A percentile compares a stretch with the other conserved stretches of the same genome.
These are phyloP conservation scores for Siderastrea radians DNA, from an alignment of 92 coral and sea anemone species.

Conservation along the genomic window DNA sequence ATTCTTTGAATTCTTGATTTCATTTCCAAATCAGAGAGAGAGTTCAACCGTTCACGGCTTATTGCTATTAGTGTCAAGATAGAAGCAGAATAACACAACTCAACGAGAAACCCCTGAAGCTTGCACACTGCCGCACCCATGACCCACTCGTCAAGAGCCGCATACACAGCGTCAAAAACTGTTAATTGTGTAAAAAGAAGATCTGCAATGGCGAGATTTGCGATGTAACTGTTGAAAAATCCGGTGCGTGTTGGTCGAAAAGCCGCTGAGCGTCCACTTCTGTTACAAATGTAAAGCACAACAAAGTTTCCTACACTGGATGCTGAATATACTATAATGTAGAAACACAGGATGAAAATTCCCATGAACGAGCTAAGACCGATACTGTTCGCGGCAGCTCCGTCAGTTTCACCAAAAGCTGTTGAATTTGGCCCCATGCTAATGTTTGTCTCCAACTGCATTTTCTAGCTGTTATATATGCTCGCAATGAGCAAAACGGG, in stretches of 20 bases:
- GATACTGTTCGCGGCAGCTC: background rate
- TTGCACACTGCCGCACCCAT: slow-evolving; percentile 72
- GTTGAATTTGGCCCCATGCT: background rate
- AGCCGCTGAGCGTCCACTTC: slow-evolving; percentile 43
- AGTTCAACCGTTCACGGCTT: slow-evolving; percentile 74
- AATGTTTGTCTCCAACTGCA: background rate
- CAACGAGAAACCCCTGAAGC: slow-evolving; percentile 79
- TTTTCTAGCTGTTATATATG: background rate
- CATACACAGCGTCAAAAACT: slow-evolving; percentile 66
- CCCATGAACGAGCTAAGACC: slow-evolving; percentile 68
- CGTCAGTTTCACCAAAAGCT: background rate
- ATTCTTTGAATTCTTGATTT: slow-evolving; percentile 60
- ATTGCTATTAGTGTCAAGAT: slow-evolving; percentile 85
- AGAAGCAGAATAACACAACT: slow-evolving; percentile 83
- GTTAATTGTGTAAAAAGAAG: slow-evolving; percentile 81
- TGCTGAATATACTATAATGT: slow-evolving; percentile 54
- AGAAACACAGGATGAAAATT: slow-evolving; percentile 68
- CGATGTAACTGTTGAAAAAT: slow-evolving; percentile 81
- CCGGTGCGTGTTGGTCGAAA: slow-evolving; percentile 52
- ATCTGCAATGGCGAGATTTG: slow-evolving; percentile 79
- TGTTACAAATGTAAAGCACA: slow-evolving; percentile 72
- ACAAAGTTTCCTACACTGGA: slow-evolving; percentile 74
- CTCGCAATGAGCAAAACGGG: background rate
- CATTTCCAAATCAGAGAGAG: slow-evolving; percentile 62
- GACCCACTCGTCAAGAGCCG: slow-evolving; percentile 57